These are phyloP conservation scores for Micronycteris hirsuta DNA, from an alignment of 2,113 vertebrate genomes.

Conservation along the genomic window DNA sequence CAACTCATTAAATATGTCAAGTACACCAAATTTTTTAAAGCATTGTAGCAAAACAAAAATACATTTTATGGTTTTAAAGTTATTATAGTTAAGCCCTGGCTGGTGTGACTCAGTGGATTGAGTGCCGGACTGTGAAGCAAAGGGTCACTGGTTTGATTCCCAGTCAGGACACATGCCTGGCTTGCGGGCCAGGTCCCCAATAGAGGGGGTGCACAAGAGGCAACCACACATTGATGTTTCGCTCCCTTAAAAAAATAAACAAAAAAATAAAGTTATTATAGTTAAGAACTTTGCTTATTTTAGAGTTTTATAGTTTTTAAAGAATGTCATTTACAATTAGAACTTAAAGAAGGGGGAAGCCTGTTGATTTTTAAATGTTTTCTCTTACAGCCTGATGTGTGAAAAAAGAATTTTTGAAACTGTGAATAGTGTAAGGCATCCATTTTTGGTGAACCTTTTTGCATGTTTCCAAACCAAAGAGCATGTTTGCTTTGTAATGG, in stretches of 20 bases:
- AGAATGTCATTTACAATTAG: constrained; percentile 2
- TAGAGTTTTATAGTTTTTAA: constrained; percentile 1
- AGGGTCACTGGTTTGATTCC: too few species aligned
- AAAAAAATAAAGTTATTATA: background rate
- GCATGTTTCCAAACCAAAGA: constrained; percentile 99
- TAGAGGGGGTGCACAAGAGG: too few species aligned
- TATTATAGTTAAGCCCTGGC: background rate
- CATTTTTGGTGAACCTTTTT: constrained; percentile 99
- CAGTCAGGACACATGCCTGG: too few species aligned
- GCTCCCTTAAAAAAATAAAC: too few species aligned
- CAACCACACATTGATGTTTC: too few species aligned
- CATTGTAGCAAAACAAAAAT: background rate
- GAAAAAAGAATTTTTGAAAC: constrained; percentile 99
- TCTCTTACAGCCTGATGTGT: constrained; percentile 93
- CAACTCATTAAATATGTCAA: background rate
- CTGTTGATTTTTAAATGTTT: constrained; percentile 37
- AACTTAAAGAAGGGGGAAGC: background rate
- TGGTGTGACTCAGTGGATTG: too few species aligned
- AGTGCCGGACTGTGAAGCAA: too few species aligned
- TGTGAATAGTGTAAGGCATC: constrained; percentile 98
- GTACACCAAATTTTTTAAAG: background rate
- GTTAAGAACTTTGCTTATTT: constrained; percentile 18
- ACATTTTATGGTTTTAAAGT: constrained; percentile 28
- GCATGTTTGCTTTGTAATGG: constrained; percentile 99
- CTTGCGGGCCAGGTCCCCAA: too few species aligned